These are phyloP conservation scores for Poecilobothrus nobilitatus DNA, from an alignment of 2,888 invertebrate genomes.

Conservation along the genomic window DNA sequence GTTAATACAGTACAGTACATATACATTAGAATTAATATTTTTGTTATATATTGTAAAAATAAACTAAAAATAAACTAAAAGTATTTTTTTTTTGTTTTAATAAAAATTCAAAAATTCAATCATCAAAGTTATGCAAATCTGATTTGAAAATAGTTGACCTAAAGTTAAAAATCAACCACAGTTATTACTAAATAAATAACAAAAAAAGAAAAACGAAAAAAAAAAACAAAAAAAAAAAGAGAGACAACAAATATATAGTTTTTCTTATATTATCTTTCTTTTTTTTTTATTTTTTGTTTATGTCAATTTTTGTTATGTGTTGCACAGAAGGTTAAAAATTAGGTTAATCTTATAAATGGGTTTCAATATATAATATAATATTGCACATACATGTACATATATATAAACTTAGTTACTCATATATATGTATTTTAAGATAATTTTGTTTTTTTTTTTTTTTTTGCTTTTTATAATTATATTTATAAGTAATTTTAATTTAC, in stretches of 20 bases:
- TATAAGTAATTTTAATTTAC: neutral
- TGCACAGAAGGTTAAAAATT: neutral
- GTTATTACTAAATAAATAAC: no score
- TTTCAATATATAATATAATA: neutral
- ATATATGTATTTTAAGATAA: no score
- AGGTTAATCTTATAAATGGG: neutral
- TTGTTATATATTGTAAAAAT: no score
- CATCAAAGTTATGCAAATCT: slow-evolving; percentile 4
- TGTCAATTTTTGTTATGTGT: no score
- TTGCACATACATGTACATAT: neutral
- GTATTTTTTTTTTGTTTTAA: no score
- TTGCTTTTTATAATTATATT: neutral
- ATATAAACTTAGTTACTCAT: no score
- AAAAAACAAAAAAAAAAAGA: neutral
- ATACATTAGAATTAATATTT: no score
- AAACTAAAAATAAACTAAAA: no score
- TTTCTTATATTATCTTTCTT: neutral
- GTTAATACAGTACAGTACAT: neutral
- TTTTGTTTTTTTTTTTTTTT: neutral
- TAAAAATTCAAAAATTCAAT: neutral
- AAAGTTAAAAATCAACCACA: neutral
- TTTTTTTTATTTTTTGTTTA: no score
- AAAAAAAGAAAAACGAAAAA: neutral
- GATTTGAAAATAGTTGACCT: neutral
- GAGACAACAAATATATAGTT: neutral